Percentiles rank a stretch among this genome's conserved stretches.
These are phyloP conservation scores for Poecilia latipinna DNA, from an alignment of 2,113 vertebrate species.

Conservation along the genomic window DNA sequence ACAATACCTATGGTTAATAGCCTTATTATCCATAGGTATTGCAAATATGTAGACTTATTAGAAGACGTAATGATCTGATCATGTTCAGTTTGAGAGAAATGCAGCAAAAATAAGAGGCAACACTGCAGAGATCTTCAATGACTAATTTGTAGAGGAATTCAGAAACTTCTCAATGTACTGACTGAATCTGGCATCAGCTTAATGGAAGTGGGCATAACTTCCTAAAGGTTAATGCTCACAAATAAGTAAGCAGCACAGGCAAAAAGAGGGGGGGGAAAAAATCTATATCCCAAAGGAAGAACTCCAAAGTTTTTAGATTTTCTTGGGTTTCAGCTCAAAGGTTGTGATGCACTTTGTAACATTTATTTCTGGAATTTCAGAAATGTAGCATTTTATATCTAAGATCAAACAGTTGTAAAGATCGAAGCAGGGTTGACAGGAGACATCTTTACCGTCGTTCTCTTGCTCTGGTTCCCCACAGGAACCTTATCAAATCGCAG, in stretches of 20 bases:
- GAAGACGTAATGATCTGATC: background rate
- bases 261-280: background rate
- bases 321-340: background rate
- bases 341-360: background rate
- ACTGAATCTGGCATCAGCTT: background rate
- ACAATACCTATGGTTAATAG: too few relatives aligned
- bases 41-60: background rate
- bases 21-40: background rate
- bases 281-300: background rate
- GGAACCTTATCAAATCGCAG: too few relatives aligned
- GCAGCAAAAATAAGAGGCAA: background rate
- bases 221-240: background rate
- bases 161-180: background rate
- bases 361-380: background rate
- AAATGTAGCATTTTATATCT: background rate
- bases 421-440: background rate
- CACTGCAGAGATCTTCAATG: background rate
- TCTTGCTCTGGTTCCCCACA: too few relatives aligned
- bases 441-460: too few relatives aligned
- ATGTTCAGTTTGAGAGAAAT: background rate
- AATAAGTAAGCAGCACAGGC: background rate
- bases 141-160: background rate
- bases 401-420: background rate
- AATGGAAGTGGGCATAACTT: background rate
- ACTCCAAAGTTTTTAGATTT: background rate